Base-by-base conservation (phyloP, 2,888 invertebrate species). In the Spilosoma lubricipeda region DNA sequence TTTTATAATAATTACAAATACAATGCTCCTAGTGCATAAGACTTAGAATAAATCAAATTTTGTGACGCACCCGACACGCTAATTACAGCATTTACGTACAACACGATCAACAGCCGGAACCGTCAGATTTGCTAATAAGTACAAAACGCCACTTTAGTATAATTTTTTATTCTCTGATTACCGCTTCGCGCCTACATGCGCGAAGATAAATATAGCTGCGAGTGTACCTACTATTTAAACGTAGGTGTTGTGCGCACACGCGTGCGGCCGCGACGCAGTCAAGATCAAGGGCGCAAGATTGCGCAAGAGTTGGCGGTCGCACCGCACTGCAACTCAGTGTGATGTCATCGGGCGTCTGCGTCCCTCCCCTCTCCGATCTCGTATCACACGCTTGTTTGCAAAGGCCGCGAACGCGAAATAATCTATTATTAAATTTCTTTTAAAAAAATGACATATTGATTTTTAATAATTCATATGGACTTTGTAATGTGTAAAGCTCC, bases 221-320 rank as follows among this genome's bases (percentile, higher is more conserved):
- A 87, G 85, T 90, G 86, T 90, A 87, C 82, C 82, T 85, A 90
- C 86, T 90, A 91, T 90, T 89, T 89, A 89, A 88, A 89, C 89
- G 90, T 91, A 88, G 88, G 89, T 89, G 90, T 87, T 84, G 90
- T 89, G 92, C 90, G 93, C 91, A 91, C 91, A 93, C 94, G 94
- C 94, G 93, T 93, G 90, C 92, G 92, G 90, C 91, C 93, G 92
- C 93, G 93, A 93, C 95, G 95, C 95, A 96, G 96, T 96, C 96
- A 96, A 96, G 96, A 96, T 96, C 96, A 96, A 96, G 96, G 96
- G 94, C 96, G 91, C 87, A 86, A 91, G 94, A 94, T 95, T 95
- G 94, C 95, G 95, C 93, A 95, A 95, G 92, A 93, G 93, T 93
- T 95, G 95, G 94, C 95, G 92, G 93, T 91, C 93, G 93, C 93